A percentile compares a stretch with the other conserved stretches of the same genome.
phyloP scores from a whole-genome alignment of 2,797 vertebrate species.

The Adrianichthys oophorus region DNA sequence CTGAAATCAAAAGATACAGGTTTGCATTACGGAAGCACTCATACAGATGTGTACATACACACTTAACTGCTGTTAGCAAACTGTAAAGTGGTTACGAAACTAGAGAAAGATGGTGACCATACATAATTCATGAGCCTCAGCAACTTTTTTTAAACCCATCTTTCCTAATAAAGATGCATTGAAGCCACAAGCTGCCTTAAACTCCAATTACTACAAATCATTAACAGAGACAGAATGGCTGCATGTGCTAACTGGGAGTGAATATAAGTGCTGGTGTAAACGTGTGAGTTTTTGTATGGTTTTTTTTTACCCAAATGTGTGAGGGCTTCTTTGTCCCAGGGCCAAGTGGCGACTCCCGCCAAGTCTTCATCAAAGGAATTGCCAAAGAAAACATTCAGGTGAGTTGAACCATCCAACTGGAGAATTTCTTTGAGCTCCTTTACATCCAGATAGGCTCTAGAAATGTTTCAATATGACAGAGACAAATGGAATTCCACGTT shows the following conservation, averaged over 20 bases:
- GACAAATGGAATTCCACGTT: too few species aligned
- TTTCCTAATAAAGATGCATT: conserved; percentile 36
- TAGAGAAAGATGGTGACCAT: conserved; percentile 40
- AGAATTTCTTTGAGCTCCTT: conserved; percentile 96
- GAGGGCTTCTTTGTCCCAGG: conserved; percentile 98
- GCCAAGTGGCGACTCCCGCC: conserved; percentile 97
- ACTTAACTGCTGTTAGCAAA: not conserved
- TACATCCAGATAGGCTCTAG: conserved; percentile 95
- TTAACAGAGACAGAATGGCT: conserved; percentile 30
- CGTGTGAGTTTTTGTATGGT: conserved; percentile 14
- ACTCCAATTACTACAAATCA: conserved; percentile 55
- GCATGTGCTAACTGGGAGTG: conserved; percentile 4
- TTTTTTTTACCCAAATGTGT: conserved; percentile 89
- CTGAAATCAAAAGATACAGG: conserved; percentile 33
- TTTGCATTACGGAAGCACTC: conserved; percentile 8
- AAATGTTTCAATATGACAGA: conserved; percentile 15
- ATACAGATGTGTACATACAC: not conserved
- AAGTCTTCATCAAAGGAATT: conserved; percentile 97
- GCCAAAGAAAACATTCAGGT: conserved; percentile 99
- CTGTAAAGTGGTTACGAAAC: conserved; percentile 17
- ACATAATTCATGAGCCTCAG: conserved; percentile 56
- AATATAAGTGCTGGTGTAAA: conserved; percentile 15
- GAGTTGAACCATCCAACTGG: conserved; percentile 91
- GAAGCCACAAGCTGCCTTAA: conserved; percentile 46
- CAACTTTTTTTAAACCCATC: conserved; percentile 51